A percentile compares a stretch with the other conserved stretches of the same genome.
phyloP scores from a whole-genome alignment of 2,888 invertebrate species.

The Iphiclides podalirius region DNA sequence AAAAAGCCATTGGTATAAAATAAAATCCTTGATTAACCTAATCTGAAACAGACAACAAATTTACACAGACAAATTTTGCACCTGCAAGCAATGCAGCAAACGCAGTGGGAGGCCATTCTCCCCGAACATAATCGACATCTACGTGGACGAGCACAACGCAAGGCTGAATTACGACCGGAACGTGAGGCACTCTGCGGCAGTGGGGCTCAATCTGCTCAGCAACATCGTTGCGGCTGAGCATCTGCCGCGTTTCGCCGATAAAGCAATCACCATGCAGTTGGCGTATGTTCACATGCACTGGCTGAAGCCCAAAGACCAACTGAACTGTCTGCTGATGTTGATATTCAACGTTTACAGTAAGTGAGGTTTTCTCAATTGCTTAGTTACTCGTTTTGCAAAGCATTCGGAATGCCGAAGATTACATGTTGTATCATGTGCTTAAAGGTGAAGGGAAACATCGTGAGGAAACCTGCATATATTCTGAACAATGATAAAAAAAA shows the following conservation, averaged over 20 bases:
- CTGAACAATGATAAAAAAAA: too few species aligned
- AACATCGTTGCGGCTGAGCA: slow-evolving; percentile 18
- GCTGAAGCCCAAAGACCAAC: slow-evolving; percentile 23
- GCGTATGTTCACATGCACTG: not conserved
- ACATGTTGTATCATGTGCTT: too few species aligned
- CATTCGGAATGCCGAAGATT: too few species aligned
- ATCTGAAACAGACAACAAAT: too few species aligned
- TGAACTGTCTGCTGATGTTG: slow-evolving; percentile 28
- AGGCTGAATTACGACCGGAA: slow-evolving; percentile 8
- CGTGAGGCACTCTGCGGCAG: slow-evolving; percentile 10
- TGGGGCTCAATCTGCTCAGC: slow-evolving; percentile 17
- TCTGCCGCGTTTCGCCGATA: not conserved
- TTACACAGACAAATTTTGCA: slow-evolving; percentile 8
- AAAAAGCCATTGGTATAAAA: too few species aligned
- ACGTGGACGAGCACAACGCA: slow-evolving; percentile 13
- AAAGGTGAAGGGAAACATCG: too few species aligned
- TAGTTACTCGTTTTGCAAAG: too few species aligned
- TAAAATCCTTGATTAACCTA: too few species aligned
- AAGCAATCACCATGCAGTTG: slow-evolving; percentile 6
- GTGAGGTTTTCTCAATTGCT: too few species aligned
- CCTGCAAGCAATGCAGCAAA: slow-evolving; percentile 8
- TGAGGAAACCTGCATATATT: too few species aligned
- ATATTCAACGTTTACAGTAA: slow-evolving; percentile 30
- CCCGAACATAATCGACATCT: slow-evolving; percentile 18
- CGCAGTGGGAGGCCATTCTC: not conserved